Conservation (phyloP, 2,888 invertebrate species). For the Protodeltote pygarga region DNA sequence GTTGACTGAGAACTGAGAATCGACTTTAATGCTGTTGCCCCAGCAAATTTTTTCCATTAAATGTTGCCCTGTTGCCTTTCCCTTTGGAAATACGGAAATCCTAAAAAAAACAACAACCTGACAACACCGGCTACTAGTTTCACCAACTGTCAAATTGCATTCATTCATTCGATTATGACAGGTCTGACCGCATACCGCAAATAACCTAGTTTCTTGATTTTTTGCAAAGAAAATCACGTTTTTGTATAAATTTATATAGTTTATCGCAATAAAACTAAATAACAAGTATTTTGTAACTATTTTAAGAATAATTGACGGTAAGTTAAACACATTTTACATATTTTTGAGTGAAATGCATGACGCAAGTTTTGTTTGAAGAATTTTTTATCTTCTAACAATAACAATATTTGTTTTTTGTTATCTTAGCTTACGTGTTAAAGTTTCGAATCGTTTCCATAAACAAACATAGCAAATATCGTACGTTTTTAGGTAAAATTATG, state of each 20-base stretch:
- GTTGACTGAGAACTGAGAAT: too few relatives aligned
- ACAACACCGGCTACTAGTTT: neutral
- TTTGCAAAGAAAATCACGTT: constrained; percentile 13
- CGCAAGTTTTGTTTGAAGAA: constrained; percentile 7
- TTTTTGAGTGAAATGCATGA: neutral
- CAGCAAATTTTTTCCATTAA: too few relatives aligned
- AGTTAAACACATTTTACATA: constrained; percentile 6
- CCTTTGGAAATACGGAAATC: too few relatives aligned
- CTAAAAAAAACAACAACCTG: too few relatives aligned
- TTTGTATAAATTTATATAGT: constrained; percentile 3
- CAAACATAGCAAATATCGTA: neutral
- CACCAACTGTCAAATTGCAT: neutral
- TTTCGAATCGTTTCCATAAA: neutral
- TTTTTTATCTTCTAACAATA: constrained; percentile 5
- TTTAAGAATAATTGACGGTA: constrained; percentile 1
- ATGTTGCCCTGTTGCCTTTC: too few relatives aligned
- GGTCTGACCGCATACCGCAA: neutral
- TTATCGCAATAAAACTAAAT: neutral
- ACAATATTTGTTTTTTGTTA: constrained; percentile 25
- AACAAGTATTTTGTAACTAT: neutral
- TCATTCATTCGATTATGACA: constrained; percentile 26
- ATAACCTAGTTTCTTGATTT: constrained; percentile 33
- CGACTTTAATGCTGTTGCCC: too few relatives aligned
- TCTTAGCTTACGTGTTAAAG: constrained; percentile 2
- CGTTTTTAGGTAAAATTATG: too few relatives aligned